phyloP scores from a whole-genome alignment of 2,113 vertebrate genomes.

The Thalassarche chlororhynchos region DNA sequence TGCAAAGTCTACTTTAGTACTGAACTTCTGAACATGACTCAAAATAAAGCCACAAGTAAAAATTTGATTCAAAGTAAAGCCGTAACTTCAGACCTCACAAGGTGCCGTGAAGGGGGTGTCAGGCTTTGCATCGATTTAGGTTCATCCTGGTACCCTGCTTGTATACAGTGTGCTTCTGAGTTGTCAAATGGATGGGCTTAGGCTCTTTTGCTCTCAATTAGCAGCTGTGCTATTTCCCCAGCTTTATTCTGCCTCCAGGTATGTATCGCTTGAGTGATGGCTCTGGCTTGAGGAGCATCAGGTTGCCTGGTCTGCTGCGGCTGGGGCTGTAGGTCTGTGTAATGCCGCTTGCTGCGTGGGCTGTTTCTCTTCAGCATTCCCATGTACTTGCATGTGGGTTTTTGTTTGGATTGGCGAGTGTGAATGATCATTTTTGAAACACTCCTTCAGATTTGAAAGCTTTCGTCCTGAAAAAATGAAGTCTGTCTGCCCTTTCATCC shows the following conservation, averaged over 20 bases:
- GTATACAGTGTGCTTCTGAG: background rate
- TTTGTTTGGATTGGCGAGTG: background rate
- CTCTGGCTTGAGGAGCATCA: background rate
- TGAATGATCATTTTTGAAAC: background rate
- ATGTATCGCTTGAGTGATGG: fast-evolving
- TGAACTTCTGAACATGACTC: background rate
- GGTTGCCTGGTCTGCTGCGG: background rate
- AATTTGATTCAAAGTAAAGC: background rate
- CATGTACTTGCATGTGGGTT: background rate
- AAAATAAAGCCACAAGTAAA: background rate
- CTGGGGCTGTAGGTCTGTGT: background rate
- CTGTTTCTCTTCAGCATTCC: background rate
- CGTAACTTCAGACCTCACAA: background rate
- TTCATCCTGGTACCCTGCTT: background rate
- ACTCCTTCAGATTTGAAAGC: background rate
- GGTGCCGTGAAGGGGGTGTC: fast-evolving
- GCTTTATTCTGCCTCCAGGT: background rate
- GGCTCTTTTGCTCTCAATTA: background rate
- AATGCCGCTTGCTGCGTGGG: fast-evolving
- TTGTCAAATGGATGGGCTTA: background rate
- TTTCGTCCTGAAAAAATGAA: background rate
- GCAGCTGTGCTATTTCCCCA: fast-evolving
- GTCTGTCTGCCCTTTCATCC: background rate
- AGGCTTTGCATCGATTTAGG: background rate
- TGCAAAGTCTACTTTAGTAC: background rate